Conservation (phyloP, 2,888 invertebrate genomes). For the Cynaeus angustus region DNA sequence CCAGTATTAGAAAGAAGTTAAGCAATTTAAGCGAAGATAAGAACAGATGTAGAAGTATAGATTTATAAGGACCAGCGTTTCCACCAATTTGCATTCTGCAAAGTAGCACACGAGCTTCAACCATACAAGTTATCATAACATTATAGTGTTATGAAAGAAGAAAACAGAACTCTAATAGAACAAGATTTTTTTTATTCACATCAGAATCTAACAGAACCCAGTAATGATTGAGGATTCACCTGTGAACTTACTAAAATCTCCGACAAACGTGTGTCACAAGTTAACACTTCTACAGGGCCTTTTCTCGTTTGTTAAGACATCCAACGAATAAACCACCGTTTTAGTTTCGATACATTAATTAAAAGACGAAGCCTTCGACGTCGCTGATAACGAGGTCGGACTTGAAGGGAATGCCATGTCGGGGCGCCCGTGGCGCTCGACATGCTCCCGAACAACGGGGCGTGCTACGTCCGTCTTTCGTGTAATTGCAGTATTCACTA, state of each 20-base stretch:
- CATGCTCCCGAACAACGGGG: constrained; percentile 56
- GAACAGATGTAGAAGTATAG: too few species aligned
- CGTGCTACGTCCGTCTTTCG: constrained; percentile 62
- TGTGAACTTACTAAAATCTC: not conserved
- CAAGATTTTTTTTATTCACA: too few species aligned
- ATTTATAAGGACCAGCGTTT: too few species aligned
- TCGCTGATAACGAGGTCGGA: constrained; percentile 20
- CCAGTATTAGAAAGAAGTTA: too few species aligned
- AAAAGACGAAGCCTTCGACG: constrained; percentile 9
- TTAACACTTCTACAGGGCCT: not conserved
- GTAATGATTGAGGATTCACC: too few species aligned
- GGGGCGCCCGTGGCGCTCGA: constrained; percentile 44
- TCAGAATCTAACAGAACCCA: too few species aligned
- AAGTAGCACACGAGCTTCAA: too few species aligned
- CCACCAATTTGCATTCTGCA: too few species aligned
- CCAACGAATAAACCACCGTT: not conserved
- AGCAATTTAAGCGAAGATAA: too few species aligned
- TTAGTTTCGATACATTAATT: constrained; percentile 32
- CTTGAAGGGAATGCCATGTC: constrained; percentile 21
- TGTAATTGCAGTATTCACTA: constrained; percentile 61
- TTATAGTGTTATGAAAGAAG: too few species aligned
- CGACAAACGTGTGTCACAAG: constrained; percentile 4
- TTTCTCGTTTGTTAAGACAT: constrained; percentile 12
- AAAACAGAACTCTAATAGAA: too few species aligned
- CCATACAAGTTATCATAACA: too few species aligned